These are phyloP conservation scores for Nothoprocta perdicaria DNA, from an alignment of 2,113 vertebrate genomes.

Conservation along the genomic window DNA sequence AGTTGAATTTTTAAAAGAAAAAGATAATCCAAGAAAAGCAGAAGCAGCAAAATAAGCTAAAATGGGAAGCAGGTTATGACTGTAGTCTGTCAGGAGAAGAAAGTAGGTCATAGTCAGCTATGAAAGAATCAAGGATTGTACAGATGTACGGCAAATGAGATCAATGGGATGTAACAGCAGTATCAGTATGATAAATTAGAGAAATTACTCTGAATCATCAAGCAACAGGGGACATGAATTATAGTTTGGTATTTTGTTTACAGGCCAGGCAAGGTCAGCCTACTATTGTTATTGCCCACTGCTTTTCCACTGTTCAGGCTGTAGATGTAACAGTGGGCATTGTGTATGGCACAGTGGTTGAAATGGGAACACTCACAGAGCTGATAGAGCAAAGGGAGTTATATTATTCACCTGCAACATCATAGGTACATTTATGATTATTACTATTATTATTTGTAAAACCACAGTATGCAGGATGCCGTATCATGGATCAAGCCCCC, in stretches of 20 bases:
- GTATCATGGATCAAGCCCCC: not conserved
- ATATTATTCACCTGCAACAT: not conserved
- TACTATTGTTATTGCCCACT: slow-evolving; percentile 1
- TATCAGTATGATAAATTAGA: slow-evolving; percentile 54
- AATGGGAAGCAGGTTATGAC: not conserved
- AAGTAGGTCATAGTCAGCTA: not conserved
- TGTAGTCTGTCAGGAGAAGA: not conserved
- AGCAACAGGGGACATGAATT: slow-evolving; percentile 39
- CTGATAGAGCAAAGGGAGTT: not conserved
- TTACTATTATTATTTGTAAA: not conserved
- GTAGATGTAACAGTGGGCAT: not conserved
- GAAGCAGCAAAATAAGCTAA: not conserved
- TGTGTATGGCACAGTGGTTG: not conserved
- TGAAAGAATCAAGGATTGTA: not conserved
- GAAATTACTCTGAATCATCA: slow-evolving; percentile 33
- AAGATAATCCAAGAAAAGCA: not conserved
- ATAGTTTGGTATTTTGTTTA: slow-evolving; percentile 43
- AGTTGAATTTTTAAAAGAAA: not conserved
- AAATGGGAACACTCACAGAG: slow-evolving; percentile 27
- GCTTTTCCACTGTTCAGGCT: not conserved
- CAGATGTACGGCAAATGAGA: not conserved
- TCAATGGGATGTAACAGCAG: slow-evolving; percentile 38
- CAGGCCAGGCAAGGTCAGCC: not conserved
- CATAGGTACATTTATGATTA: not conserved
- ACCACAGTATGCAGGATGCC: not conserved